Conservation (phyloP, 2,797 vertebrate species). For the Urocyon cinereoargenteus region DNA sequence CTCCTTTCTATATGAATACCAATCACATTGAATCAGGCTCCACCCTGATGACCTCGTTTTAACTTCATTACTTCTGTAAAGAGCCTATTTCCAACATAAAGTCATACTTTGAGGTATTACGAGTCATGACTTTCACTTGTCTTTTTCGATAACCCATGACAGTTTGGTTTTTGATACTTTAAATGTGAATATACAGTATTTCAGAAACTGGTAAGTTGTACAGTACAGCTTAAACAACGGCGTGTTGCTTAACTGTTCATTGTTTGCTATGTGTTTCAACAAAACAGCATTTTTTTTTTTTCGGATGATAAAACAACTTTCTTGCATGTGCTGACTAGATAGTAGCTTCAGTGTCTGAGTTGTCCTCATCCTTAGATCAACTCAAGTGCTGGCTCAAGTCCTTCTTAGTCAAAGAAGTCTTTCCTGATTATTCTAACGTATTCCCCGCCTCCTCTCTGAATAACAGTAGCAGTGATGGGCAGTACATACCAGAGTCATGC, state of each 20-base stretch:
- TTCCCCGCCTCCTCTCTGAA: neutral
- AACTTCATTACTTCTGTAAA: neutral
- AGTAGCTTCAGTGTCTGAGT: neutral
- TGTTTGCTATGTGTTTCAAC: slow-evolving; percentile 7
- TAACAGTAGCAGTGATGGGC: neutral
- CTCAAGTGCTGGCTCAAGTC: neutral
- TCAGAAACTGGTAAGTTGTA: neutral
- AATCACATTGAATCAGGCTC: neutral
- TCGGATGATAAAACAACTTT: neutral
- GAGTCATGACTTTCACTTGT: neutral
- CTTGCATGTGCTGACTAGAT: neutral
- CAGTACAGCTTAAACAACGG: neutral
- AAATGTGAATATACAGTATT: neutral
- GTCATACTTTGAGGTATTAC: neutral
- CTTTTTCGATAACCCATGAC: neutral
- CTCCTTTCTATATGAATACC: neutral
- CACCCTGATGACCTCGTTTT: neutral
- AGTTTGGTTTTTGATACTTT: neutral
- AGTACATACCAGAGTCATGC: neutral
- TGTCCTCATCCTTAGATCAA: neutral
- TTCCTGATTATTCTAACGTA: neutral
- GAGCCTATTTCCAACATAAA: neutral
- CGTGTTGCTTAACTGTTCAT: neutral
- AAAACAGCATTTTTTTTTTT: neutral
- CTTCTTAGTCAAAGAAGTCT: neutral